These are phyloP conservation scores for Sebastiscus albofasciatus DNA, from an alignment of 2,797 vertebrate genomes.

Conservation along the genomic window DNA sequence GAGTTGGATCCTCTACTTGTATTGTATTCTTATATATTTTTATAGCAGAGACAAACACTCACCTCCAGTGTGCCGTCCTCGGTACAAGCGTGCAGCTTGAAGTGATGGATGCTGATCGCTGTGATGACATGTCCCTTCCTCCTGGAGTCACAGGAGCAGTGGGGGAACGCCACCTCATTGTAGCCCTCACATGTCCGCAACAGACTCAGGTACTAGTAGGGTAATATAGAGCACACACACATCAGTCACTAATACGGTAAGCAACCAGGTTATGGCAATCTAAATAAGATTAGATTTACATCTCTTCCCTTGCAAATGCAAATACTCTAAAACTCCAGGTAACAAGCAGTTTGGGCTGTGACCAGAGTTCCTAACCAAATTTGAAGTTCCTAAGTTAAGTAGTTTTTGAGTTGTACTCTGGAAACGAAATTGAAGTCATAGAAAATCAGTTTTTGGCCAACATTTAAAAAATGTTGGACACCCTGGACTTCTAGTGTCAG, in stretches of 20 bases:
- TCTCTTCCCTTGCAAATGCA: too few species aligned
- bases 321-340: too few species aligned
- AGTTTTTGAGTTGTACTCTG: too few species aligned
- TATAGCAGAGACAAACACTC: slow-evolving; percentile 2
- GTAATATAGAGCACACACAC: neutral
- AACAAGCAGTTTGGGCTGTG: too few species aligned
- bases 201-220: slow-evolving; percentile 90
- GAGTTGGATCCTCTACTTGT: neutral
- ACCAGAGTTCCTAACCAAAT: too few species aligned
- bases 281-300: neutral
- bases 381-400: too few species aligned
- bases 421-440: too few species aligned
- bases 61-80: slow-evolving; percentile 95
- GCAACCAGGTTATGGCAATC: neutral
- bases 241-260: neutral
- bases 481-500: too few species aligned
- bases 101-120: slow-evolving; percentile 94
- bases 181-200: slow-evolving; percentile 94
- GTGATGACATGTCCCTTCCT: slow-evolving; percentile 95
- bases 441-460: too few species aligned
- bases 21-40: neutral
- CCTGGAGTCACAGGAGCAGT: slow-evolving; percentile 96
- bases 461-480: too few species aligned
- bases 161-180: slow-evolving; percentile 95
- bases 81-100: slow-evolving; percentile 95